Evolutionary conservation across 2,113 vertebrate species (phyloP), one percentile per base, ranked within the genome.

Genomic region (Platycercus adscitus): DNA sequence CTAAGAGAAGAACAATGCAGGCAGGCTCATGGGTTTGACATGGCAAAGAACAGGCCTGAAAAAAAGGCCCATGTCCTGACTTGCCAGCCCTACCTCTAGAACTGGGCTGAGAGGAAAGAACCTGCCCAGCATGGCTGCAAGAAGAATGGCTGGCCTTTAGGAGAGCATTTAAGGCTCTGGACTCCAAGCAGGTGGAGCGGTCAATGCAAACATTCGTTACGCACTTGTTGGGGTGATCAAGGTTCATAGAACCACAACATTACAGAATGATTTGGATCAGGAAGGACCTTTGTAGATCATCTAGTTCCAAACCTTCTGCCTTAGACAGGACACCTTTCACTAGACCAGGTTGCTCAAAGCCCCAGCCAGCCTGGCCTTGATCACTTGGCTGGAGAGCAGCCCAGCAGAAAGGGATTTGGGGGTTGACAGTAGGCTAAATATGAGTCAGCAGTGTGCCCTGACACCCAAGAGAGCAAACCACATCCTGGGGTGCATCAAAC

Each of bases 261-360:
- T 46, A 61, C 16, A 13, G n/a, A 79, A 79, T 20, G 5, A 16
- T 47, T 86, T 70, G 50, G 4, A 1, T 33, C 2, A 2, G 29
- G 37, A 35, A 20, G 7, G 20, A 71, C 50, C 10, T 56, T 55
- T 43, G 70, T 75, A 93, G 41, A 33, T 52, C 35, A 37, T 12
- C 35, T 61, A 8, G 17, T 68, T 85, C 25, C 29, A 65, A 21
- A 7, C 2, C 4, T 13, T 9, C 15, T 9, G 2, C 0, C 33
- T 0, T 9, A 3, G 26, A 12, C 26, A 53, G n/a, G 18, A 15
- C 26, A 31, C 2, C 9, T 65, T 52, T 55, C 60, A 29, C 8
- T 73, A 46, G 18, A 17, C n/a, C 29, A 55, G 29, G 11, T 44
- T 83, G 65, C 37, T 47, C 49, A 26, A 66, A 61, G 25, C 11